These are phyloP conservation scores for Pangasius larnaudii DNA, from an alignment of 2,797 vertebrate genomes.

Conservation along the genomic window DNA sequence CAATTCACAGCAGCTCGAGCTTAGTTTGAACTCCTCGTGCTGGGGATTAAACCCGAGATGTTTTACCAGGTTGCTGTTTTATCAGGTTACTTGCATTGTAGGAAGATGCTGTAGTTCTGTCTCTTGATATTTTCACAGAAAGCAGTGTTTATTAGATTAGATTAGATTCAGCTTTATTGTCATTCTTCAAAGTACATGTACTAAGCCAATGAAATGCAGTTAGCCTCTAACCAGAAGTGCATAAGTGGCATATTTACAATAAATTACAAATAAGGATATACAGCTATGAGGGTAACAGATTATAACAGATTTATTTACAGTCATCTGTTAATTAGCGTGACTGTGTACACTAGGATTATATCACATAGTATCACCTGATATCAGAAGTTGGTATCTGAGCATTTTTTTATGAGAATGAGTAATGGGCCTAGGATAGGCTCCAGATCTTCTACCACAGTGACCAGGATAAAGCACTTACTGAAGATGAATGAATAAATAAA, in stretches of 20 bases:
- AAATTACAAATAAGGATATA: too few relatives aligned
- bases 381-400: neutral
- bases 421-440: neutral
- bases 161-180: too few relatives aligned
- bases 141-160: too few relatives aligned
- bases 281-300: too few relatives aligned
- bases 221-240: too few relatives aligned
- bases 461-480: neutral
- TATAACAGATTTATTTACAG: neutral
- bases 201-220: too few relatives aligned
- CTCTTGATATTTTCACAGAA: neutral
- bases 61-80: neutral
- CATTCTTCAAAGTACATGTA: too few relatives aligned
- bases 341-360: neutral
- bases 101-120: neutral
- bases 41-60: neutral
- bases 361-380: neutral
- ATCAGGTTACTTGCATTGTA: neutral
- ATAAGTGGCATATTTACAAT: too few relatives aligned
- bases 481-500: neutral
- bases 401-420: neutral
- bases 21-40: neutral
- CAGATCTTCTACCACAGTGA: neutral
- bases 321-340: neutral
- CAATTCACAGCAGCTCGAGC: neutral